These are phyloP conservation scores for Chaenocephalus aceratus DNA, from an alignment of 2,113 vertebrate genomes.

Conservation along the genomic window DNA sequence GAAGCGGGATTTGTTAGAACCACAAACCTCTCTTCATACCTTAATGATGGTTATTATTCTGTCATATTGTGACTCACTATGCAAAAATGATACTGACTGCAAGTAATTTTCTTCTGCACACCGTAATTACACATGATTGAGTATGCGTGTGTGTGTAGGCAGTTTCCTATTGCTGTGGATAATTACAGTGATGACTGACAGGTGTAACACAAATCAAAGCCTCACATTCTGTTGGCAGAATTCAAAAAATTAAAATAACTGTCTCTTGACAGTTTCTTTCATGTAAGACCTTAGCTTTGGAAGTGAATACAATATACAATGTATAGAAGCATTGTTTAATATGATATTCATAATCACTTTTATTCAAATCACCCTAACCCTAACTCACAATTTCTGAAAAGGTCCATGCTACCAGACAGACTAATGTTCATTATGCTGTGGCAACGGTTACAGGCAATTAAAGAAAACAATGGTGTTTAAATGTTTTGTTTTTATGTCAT, in stretches of 20 bases:
- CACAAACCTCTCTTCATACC: conserved; percentile 64
- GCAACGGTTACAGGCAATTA: not conserved
- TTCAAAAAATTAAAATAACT: conserved; percentile 19
- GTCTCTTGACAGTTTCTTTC: conserved; percentile 5
- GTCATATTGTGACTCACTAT: conserved; percentile 71
- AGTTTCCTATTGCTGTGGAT: conserved; percentile 62
- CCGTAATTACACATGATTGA: conserved; percentile 75
- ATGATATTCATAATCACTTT: not conserved
- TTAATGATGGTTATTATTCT: conserved; percentile 79
- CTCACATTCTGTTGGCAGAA: conserved; percentile 41
- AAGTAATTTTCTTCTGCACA: conserved; percentile 59
- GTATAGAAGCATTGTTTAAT: conserved; percentile 6
- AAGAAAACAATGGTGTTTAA: not conserved
- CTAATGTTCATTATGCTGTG: not conserved
- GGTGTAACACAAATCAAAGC: conserved; percentile 69
- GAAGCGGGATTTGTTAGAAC: conserved; percentile 65
- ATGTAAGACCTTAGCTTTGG: conserved; percentile 19
- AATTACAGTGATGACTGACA: conserved; percentile 78
- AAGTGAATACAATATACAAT: conserved; percentile 45
- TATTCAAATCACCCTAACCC: not conserved
- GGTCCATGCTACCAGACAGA: not conserved
- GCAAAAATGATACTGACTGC: conserved; percentile 59
- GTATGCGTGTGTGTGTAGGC: conserved; percentile 44
- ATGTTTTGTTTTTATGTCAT: not conserved
- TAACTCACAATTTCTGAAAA: not conserved